phyloP scores from a whole-genome alignment of 1,140 invertebrate species.

The Drosophila funebris region DNA sequence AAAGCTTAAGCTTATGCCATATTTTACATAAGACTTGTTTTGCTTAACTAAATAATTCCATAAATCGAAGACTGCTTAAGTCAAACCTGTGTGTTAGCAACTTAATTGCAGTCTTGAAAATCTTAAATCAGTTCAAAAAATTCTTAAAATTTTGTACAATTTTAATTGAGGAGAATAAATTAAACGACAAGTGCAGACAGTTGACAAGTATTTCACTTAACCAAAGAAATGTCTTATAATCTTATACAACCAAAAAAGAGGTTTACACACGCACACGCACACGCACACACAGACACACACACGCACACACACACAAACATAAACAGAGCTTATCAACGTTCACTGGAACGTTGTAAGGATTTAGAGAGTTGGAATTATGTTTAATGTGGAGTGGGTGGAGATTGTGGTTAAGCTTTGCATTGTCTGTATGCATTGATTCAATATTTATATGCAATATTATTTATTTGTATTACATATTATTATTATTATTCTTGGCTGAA shows the following conservation, averaged over 20 bases:
- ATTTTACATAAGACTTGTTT: too few relatives aligned
- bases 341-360: neutral
- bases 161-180: neutral
- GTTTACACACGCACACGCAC: neutral
- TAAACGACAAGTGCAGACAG: neutral
- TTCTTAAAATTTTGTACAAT: neutral
- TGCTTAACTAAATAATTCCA: too few relatives aligned
- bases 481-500: neutral
- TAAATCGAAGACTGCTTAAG: too few relatives aligned
- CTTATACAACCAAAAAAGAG: neutral
- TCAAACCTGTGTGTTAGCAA: too few relatives aligned
- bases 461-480: slow-evolving; percentile 2
- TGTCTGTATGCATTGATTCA: slow-evolving; percentile 32
- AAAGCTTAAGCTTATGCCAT: too few relatives aligned
- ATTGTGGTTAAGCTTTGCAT: slow-evolving; percentile 16
- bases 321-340: neutral
- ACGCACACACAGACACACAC: neutral
- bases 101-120: too few relatives aligned
- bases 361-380: neutral
- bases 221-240: neutral
- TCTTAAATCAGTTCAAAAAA: neutral
- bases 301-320: neutral
- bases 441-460: slow-evolving; percentile 31
- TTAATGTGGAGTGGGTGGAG: slow-evolving; percentile 2
- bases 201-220: neutral